phyloP scores from a whole-genome alignment of 2,797 vertebrate species.

The Paguma larvata region DNA sequence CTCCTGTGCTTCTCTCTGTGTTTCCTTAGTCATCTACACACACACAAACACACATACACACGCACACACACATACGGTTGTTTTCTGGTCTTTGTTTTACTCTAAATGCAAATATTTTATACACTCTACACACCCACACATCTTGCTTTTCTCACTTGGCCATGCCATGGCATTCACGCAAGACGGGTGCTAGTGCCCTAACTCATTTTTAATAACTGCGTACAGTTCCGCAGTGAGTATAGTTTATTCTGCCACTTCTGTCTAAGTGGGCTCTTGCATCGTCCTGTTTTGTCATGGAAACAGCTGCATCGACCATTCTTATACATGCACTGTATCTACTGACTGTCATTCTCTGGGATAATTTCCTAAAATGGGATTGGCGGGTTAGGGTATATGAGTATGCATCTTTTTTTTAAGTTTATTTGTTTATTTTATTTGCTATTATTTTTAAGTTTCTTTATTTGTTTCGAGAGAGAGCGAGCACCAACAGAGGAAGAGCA shows the following conservation, averaged over 20 bases:
- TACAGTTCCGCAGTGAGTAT: neutral
- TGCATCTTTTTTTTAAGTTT: neutral
- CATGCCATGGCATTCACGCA: neutral
- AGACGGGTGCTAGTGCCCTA: neutral
- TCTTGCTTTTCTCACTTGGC: neutral
- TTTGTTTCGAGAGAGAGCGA: no score
- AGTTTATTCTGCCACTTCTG: neutral
- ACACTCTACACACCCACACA: neutral
- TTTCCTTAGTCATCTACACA: neutral
- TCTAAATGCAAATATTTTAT: neutral
- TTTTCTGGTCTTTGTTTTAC: neutral
- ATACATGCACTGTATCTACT: neutral
- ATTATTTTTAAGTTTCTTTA: no score
- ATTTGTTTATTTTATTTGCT: no score
- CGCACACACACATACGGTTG: neutral
- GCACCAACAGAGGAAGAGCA: no score
- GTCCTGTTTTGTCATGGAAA: neutral
- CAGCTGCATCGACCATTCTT: no score
- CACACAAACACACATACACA: neutral
- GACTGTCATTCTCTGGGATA: neutral
- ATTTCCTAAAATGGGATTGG: neutral
- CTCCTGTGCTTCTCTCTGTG: neutral
- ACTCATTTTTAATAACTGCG: neutral
- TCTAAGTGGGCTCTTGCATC: neutral
- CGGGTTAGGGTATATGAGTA: neutral